A percentile compares a stretch with the other conserved stretches of the same genome.
These are phyloP conservation scores for Sceliomorpha sp. DNA, from an alignment of 2,888 invertebrate genomes.

Conservation along the genomic window DNA sequence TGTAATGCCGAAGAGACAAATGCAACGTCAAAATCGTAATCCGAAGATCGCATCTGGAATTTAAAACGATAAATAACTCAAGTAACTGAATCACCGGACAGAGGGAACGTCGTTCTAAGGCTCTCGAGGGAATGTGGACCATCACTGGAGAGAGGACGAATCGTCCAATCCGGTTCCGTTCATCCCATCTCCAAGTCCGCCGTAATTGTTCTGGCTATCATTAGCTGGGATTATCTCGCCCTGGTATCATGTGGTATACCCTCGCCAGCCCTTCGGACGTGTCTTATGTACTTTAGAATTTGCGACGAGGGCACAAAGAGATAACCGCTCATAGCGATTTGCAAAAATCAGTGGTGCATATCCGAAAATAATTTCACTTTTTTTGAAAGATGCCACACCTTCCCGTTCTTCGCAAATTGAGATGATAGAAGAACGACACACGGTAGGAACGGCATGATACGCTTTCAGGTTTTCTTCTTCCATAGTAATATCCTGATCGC, in stretches of 20 bases:
- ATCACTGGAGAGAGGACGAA: conserved; percentile 60
- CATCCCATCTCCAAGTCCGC: conserved; percentile 62
- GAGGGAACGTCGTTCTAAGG: conserved; percentile 51
- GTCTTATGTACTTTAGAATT: conserved; percentile 62
- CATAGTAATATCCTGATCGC: conserved; percentile 72
- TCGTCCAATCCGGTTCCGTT: conserved; percentile 60
- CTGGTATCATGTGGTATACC: conserved; percentile 62
- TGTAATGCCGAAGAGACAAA: conserved; percentile 42
- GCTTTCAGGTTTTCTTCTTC: conserved; percentile 72
- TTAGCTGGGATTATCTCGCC: conserved; percentile 74
- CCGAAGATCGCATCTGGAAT: conserved; percentile 49
- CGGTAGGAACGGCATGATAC: no score
- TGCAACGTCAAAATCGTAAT: conserved; percentile 30
- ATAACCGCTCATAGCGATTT: conserved; percentile 38
- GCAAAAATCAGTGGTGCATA: conserved; percentile 26
- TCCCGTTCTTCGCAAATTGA: no score
- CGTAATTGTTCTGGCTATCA: conserved; percentile 72
- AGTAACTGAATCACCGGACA: conserved; percentile 52
- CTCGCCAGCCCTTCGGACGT: conserved; percentile 56
- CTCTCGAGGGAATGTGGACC: conserved; percentile 50
- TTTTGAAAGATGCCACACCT: no score
- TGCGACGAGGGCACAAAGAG: conserved; percentile 61
- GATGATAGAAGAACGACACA: no score
- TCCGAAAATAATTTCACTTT: no score
- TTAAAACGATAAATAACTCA: conserved; percentile 58